Percentiles rank a stretch among this genome's conserved stretches.
Conservation (phyloP, 2,797 vertebrate genomes). For the Phoebastria nigripes region DNA sequence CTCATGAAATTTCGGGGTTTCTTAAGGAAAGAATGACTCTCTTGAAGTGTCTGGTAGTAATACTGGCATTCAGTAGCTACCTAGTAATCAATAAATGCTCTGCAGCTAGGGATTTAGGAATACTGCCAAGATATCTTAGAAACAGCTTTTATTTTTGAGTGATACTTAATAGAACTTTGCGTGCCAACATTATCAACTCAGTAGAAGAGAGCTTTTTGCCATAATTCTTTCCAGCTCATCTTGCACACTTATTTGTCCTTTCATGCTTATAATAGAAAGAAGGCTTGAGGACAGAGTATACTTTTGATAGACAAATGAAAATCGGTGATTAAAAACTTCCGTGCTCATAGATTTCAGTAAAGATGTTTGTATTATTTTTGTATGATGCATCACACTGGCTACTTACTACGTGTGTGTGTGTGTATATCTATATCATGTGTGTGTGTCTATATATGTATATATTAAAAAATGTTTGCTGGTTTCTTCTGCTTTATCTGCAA, state of each 20-base stretch:
- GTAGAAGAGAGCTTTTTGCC: background rate
- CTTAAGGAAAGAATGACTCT: background rate
- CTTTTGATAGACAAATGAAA: background rate
- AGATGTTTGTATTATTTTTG: background rate
- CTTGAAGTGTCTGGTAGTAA: background rate
- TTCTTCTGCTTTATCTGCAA: background rate
- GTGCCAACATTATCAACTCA: background rate
- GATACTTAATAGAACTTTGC: background rate
- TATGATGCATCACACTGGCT: background rate
- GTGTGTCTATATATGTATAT: rapidly evolving
- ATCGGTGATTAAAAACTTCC: background rate
- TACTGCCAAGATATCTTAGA: background rate
- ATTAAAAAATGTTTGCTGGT: background rate
- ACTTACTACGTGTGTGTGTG: background rate
- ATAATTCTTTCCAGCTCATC: background rate
- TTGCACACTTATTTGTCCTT: background rate
- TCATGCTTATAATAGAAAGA: background rate
- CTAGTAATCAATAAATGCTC: background rate
- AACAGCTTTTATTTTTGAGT: background rate
- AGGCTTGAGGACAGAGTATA: background rate
- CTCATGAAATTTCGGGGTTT: background rate
- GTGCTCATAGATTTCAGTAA: background rate
- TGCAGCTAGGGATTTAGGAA: background rate
- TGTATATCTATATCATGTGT: rapidly evolving
- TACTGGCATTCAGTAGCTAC: background rate